Percentiles rank a stretch among this genome's conserved stretches.
These are phyloP conservation scores for Charina bottae DNA, from an alignment of 2,113 vertebrate species.

Conservation along the genomic window DNA sequence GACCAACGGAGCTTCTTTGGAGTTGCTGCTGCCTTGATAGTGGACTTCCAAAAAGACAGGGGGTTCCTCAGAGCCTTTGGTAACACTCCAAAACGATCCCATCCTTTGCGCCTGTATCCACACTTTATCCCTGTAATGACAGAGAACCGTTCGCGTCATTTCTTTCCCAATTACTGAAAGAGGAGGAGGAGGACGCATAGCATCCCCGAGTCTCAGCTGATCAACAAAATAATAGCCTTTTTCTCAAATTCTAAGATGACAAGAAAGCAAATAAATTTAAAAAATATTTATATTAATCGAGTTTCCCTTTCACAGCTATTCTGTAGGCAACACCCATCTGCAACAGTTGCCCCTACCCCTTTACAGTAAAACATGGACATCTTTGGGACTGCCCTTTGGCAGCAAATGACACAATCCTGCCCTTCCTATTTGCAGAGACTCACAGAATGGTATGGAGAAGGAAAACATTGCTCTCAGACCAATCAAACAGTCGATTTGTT, in stretches of 20 bases:
- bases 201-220: background rate
- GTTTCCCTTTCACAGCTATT: background rate
- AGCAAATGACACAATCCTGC: background rate
- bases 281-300: background rate
- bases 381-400: background rate
- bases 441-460: background rate
- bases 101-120: constrained; percentile 93
- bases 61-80: constrained; percentile 93
- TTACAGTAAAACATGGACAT: background rate
- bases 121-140: constrained; percentile 73
- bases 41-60: constrained; percentile 94
- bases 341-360: background rate
- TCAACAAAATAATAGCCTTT: background rate
- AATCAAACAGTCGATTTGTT: background rate
- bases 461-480: background rate
- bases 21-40: constrained; percentile 81
- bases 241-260: background rate
- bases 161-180: background rate
- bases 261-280: background rate
- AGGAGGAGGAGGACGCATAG: background rate
- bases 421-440: background rate
- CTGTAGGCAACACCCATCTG: background rate
- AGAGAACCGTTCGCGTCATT: background rate
- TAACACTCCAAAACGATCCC: constrained; percentile 94
- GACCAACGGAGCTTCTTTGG: constrained; percentile 79